These are phyloP conservation scores for Lophura nycthemera DNA, from an alignment of 2,113 vertebrate genomes.

Conservation along the genomic window DNA sequence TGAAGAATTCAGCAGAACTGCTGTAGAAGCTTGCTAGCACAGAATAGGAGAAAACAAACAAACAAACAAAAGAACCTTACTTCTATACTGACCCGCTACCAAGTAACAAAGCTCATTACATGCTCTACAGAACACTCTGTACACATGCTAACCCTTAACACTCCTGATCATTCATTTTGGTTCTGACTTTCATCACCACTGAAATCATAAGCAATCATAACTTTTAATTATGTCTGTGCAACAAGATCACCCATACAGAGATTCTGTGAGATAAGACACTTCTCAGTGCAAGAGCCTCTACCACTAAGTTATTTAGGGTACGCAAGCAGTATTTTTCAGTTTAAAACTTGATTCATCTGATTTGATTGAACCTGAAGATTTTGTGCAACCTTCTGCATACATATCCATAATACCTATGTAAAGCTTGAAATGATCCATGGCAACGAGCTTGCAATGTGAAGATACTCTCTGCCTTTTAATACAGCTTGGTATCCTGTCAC, in stretches of 20 bases:
- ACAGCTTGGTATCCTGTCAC: neutral
- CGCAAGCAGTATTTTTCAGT: neutral
- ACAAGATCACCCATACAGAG: accelerated
- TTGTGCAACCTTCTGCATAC: neutral
- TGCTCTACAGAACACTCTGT: neutral
- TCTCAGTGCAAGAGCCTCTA: neutral
- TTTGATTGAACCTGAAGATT: neutral
- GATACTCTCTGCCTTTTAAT: neutral
- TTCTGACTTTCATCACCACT: neutral
- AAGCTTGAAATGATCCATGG: neutral
- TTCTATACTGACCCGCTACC: neutral
- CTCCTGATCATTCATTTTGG: neutral
- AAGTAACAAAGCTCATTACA: accelerated
- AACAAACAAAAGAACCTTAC: neutral
- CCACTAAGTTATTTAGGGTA: accelerated
- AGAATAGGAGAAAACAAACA: neutral
- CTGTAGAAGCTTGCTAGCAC: neutral
- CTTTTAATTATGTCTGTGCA: neutral
- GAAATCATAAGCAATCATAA: neutral
- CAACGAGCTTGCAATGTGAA: neutral
- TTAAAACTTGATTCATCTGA: neutral
- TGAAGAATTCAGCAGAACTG: neutral
- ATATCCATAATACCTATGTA: neutral
- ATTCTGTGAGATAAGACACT: neutral
- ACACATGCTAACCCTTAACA: neutral